Conservation (phyloP, 2,797 vertebrate species). For the Podarcis lilfordi region DNA sequence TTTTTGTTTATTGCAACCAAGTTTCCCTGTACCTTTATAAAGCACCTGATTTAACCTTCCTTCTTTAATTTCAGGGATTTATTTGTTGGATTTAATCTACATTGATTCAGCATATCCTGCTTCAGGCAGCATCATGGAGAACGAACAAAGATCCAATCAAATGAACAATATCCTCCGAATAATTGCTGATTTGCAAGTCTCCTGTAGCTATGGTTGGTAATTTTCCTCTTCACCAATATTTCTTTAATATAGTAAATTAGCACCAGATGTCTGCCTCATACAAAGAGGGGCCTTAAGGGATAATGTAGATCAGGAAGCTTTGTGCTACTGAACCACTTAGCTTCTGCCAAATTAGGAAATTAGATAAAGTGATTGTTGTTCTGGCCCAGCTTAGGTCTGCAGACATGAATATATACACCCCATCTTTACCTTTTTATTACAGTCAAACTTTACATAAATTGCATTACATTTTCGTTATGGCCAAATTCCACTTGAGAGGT, state of each 20-base stretch:
- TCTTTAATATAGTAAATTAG: not conserved
- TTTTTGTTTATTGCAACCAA: not conserved
- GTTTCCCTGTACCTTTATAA: conserved; percentile 2
- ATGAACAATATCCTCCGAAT: conserved; percentile 98
- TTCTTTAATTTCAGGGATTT: conserved; percentile 86
- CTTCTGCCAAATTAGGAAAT: conserved; percentile 7
- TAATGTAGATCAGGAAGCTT: rapidly evolving
- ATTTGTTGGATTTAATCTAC: conserved; percentile 96
- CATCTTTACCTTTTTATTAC: not conserved
- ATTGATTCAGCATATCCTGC: conserved; percentile 98
- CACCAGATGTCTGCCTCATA: not conserved
- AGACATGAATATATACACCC: not conserved
- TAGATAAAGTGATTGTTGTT: not conserved
- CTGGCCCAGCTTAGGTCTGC: not conserved
- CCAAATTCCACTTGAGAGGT: not conserved
- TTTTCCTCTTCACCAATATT: conserved; percentile 27
- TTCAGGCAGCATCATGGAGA: conserved; percentile 96
- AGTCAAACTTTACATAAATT: too few species aligned
- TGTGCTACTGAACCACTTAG: not conserved
- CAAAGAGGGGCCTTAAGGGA: not conserved
- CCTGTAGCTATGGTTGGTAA: conserved; percentile 90
- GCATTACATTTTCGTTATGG: not conserved
- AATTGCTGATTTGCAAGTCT: conserved; percentile 95
- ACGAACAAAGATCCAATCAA: conserved; percentile 94
- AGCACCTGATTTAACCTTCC: conserved; percentile 8